Percentiles rank a stretch among this genome's conserved stretches.
These are phyloP conservation scores for Cheumatopsyche charites DNA, from an alignment of 1,140 invertebrate genomes.

Conservation along the genomic window DNA sequence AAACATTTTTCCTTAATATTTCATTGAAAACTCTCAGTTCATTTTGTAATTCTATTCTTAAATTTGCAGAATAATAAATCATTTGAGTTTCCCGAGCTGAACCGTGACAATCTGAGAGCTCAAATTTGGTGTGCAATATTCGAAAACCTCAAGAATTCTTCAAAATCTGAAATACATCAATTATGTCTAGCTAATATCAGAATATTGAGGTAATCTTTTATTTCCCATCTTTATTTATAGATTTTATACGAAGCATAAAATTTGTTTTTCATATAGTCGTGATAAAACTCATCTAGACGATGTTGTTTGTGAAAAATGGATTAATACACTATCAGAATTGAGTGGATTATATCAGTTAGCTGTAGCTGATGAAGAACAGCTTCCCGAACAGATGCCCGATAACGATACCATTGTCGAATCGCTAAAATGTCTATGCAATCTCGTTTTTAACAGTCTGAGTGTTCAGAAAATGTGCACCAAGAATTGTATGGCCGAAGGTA, in stretches of 20 bases:
- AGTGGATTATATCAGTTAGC: constrained; percentile 64
- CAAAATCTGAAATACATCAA: constrained; percentile 52
- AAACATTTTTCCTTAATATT: background rate
- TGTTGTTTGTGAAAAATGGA: constrained; percentile 70
- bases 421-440: constrained; percentile 88
- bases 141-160: constrained; percentile 54
- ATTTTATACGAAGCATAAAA: background rate
- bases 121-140: constrained; percentile 58
- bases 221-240: background rate
- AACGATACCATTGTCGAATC: constrained; percentile 69
- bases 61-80: constrained; percentile 55
- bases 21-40: background rate
- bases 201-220: constrained; percentile 54
- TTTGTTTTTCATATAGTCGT: constrained; percentile 61
- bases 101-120: constrained; percentile 52
- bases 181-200: constrained; percentile 55
- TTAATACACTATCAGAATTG: constrained; percentile 68
- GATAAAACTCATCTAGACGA: constrained; percentile 77
- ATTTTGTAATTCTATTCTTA: background rate
- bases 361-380: constrained; percentile 51
- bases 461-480: constrained; percentile 73
- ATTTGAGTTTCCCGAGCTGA: constrained; percentile 55
- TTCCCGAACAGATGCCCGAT: constrained; percentile 48
- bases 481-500: constrained; percentile 73
- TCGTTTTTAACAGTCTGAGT: constrained; percentile 80